These are phyloP conservation scores for Drosophila kikkawai DNA, from an alignment of 1,140 invertebrate genomes.

Conservation along the genomic window DNA sequence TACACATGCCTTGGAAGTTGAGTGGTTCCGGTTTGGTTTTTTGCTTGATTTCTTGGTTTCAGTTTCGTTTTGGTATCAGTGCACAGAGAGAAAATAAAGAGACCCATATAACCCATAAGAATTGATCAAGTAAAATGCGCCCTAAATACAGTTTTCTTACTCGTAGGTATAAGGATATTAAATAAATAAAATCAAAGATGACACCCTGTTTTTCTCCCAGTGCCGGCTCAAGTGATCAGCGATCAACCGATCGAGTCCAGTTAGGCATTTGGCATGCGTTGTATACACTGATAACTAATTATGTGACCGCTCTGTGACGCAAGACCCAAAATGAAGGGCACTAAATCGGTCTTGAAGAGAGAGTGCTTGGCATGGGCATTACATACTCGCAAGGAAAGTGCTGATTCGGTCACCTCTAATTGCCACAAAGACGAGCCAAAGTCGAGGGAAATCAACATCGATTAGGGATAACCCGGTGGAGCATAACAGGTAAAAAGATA, in stretches of 20 bases:
- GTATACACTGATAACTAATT: constrained; percentile 43
- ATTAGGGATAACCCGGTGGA: constrained; percentile 41
- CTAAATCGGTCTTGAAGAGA: constrained; percentile 18
- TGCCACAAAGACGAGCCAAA: constrained; percentile 2
- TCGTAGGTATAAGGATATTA: no score
- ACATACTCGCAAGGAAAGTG: constrained; percentile 16
- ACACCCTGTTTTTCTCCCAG: constrained; percentile 8
- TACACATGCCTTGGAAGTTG: constrained; percentile 55
- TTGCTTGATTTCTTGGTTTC: constrained; percentile 2
- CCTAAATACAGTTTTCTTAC: no score
- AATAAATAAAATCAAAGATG: background rate
- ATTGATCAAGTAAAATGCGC: background rate
- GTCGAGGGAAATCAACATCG: constrained; percentile 4
- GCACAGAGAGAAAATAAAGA: background rate
- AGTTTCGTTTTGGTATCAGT: constrained; percentile 20
- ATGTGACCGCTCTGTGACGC: constrained; percentile 32
- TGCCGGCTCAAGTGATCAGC: constrained; percentile 31
- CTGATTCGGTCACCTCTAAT: constrained; percentile 31
- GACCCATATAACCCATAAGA: background rate
- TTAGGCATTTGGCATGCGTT: constrained; percentile 52
- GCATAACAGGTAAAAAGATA: constrained; percentile 47
- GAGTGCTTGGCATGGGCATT: constrained; percentile 3
- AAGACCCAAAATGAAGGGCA: constrained; percentile 41
- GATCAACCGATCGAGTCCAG: constrained; percentile 36
- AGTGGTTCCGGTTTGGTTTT: constrained; percentile 43